Evolutionary conservation across 2,888 invertebrate genomes (phyloP).

Genomic region (Digitonthophagus gazella): DNA sequence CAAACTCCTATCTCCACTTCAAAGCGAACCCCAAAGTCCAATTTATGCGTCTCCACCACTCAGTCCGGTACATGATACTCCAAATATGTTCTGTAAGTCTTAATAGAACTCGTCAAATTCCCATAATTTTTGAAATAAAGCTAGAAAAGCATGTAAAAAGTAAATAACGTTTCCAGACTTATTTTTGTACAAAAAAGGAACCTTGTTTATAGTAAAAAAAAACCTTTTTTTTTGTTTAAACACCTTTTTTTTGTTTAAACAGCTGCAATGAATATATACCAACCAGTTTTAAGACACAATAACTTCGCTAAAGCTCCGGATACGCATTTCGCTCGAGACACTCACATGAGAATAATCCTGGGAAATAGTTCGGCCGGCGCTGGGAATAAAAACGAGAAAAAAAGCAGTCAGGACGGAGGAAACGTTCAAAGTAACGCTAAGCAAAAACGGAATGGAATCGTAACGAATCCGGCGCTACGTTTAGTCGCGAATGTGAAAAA

Average conservation of each 20-base stretch:
- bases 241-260: no score
- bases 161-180: no score
- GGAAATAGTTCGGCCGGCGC: slow-evolving; percentile 41
- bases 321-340: slow-evolving; percentile 84
- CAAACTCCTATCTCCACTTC: slow-evolving; percentile 59
- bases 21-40: slow-evolving; percentile 68
- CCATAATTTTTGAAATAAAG: not conserved
- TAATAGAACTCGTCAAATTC: not conserved
- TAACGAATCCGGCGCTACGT: slow-evolving; percentile 82
- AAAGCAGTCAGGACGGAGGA: slow-evolving; percentile 32
- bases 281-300: slow-evolving; percentile 49
- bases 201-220: no score
- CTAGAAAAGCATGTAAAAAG: no score
- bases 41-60: slow-evolving; percentile 71
- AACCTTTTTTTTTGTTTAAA: no score
- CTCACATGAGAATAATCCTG: slow-evolving; percentile 87
- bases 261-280: slow-evolving; percentile 51
- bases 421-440: slow-evolving; percentile 49
- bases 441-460: slow-evolving; percentile 79
- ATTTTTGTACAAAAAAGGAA: not conserved
- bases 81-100: slow-evolving; percentile 47
- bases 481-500: slow-evolving; percentile 75
- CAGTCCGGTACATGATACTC: slow-evolving; percentile 53
- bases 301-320: slow-evolving; percentile 58
- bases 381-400: slow-evolving; percentile 39